These are phyloP conservation scores for Trisateles emortualis DNA, from an alignment of 2,888 invertebrate species.

Conservation along the genomic window DNA sequence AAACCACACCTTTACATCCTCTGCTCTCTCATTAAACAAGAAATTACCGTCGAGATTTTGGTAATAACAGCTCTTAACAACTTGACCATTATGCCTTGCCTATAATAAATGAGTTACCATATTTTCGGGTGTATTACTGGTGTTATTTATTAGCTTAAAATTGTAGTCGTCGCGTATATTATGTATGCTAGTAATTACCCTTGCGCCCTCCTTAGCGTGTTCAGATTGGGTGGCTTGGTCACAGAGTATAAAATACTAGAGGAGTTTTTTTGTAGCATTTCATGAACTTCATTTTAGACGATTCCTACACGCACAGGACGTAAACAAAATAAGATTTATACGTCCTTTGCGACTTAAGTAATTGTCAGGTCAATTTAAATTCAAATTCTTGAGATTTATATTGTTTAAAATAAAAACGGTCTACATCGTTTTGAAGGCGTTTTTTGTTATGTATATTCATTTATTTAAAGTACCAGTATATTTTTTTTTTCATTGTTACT, in stretches of 20 bases:
- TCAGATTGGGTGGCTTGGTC: conserved; percentile 42
- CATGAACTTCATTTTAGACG: not conserved
- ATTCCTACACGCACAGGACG: too few relatives aligned
- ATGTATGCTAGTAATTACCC: conserved; percentile 81
- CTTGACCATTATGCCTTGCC: conserved; percentile 54
- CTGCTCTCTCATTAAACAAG: conserved; percentile 6
- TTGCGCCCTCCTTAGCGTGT: conserved; percentile 48
- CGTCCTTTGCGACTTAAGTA: too few relatives aligned
- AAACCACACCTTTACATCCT: not conserved
- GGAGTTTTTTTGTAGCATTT: not conserved
- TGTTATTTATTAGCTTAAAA: conserved; percentile 85
- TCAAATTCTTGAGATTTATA: too few relatives aligned
- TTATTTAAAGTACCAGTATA: too few relatives aligned
- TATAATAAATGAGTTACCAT: conserved; percentile 80
- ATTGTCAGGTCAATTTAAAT: too few relatives aligned
- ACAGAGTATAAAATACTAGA: not conserved
- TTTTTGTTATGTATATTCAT: too few relatives aligned
- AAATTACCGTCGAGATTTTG: conserved; percentile 22
- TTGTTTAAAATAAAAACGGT: too few relatives aligned
- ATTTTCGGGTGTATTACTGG: conserved; percentile 78
- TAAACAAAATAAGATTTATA: too few relatives aligned
- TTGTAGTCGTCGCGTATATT: conserved; percentile 83
- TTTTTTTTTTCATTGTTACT: too few relatives aligned
- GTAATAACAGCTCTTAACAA: conserved; percentile 43
- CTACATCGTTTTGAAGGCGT: too few relatives aligned